Evolutionary conservation across 2,113 vertebrate species (phyloP).

Genomic region (Xenopus laevis): DNA sequence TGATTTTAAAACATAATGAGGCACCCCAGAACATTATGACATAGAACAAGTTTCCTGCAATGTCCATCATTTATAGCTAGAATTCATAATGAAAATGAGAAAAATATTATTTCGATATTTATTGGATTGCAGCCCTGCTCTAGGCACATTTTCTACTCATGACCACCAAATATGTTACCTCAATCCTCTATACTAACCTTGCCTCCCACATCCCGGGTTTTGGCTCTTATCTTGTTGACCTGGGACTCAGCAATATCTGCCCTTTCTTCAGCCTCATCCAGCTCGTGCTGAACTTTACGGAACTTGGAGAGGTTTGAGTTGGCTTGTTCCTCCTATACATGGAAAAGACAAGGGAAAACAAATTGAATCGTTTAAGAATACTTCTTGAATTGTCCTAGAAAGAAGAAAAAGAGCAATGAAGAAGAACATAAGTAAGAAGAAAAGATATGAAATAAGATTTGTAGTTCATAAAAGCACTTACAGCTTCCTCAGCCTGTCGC

Average conservation of each 20-base stretch:
- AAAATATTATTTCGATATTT: too few relatives aligned
- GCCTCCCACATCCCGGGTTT: conserved; percentile 53
- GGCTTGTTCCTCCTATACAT: conserved; percentile 57
- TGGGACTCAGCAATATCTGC: conserved; percentile 61
- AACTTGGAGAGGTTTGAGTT: conserved; percentile 65
- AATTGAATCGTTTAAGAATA: not conserved
- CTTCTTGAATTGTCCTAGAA: not conserved
- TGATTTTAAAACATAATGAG: too few relatives aligned
- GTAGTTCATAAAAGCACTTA: conserved; percentile 55
- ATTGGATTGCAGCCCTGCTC: too few relatives aligned
- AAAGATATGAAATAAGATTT: too few relatives aligned
- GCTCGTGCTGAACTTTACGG: conserved; percentile 63
- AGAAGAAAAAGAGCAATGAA: not conserved
- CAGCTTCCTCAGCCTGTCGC: conserved; percentile 77
- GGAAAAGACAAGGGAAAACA: too few relatives aligned
- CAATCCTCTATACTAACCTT: conserved; percentile 48
- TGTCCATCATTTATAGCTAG: too few relatives aligned
- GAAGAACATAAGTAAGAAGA: not conserved
- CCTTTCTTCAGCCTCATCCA: conserved; percentile 61
- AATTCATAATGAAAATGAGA: too few relatives aligned
- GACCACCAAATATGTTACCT: too few relatives aligned
- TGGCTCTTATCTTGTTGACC: conserved; percentile 62
- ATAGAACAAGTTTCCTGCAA: too few relatives aligned
- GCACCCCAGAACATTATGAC: too few relatives aligned
- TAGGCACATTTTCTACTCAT: too few relatives aligned